Evolutionary conservation across 2,888 invertebrate genomes (phyloP).

Genomic region (Caenorhabditis macrosperma): DNA sequence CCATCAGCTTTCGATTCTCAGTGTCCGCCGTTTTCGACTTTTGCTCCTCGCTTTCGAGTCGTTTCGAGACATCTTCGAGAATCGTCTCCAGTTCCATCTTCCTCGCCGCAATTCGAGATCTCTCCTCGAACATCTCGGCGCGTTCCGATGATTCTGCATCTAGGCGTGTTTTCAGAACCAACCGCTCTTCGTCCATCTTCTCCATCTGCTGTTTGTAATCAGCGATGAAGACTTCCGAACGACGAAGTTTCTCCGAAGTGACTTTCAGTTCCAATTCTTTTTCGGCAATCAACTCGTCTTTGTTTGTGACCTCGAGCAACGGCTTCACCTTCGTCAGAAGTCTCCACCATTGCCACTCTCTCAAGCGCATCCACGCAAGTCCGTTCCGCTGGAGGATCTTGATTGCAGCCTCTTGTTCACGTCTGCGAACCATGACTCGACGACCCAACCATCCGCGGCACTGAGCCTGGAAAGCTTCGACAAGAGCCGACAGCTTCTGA

Average conservation of each 20-base stretch:
- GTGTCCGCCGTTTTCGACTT: conserved; percentile 89
- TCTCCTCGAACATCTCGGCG: conserved; percentile 91
- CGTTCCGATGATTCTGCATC: conserved; percentile 91
- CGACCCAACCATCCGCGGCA: conserved; percentile 93
- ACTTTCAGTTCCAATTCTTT: conserved; percentile 92
- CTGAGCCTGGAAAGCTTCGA: conserved; percentile 90
- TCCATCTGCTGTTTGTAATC: conserved; percentile 60
- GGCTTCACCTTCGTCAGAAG: conserved; percentile 98
- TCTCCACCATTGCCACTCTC: conserved; percentile 99
- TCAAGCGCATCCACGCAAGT: conserved; percentile 95
- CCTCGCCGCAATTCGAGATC: conserved; percentile 37
- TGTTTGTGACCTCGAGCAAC: conserved; percentile 93
- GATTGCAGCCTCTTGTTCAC: conserved; percentile 96
- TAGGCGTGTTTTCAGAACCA: conserved; percentile 88
- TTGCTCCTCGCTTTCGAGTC: conserved; percentile 48
- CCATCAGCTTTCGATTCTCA: conserved; percentile 91
- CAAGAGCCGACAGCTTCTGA: conserved; percentile 96
- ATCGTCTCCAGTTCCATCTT: conserved; percentile 48
- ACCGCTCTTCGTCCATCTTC: conserved; percentile 91
- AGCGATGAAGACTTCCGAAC: conserved; percentile 64
- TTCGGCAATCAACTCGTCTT: conserved; percentile 96
- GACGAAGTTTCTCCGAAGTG: conserved; percentile 64
- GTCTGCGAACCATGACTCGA: conserved; percentile 92
- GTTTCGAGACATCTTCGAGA: conserved; percentile 41
- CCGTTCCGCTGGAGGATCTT: conserved; percentile 98